Evolutionary conservation across 1,140 invertebrate species (phyloP).

Genomic region (Physella acuta): DNA sequence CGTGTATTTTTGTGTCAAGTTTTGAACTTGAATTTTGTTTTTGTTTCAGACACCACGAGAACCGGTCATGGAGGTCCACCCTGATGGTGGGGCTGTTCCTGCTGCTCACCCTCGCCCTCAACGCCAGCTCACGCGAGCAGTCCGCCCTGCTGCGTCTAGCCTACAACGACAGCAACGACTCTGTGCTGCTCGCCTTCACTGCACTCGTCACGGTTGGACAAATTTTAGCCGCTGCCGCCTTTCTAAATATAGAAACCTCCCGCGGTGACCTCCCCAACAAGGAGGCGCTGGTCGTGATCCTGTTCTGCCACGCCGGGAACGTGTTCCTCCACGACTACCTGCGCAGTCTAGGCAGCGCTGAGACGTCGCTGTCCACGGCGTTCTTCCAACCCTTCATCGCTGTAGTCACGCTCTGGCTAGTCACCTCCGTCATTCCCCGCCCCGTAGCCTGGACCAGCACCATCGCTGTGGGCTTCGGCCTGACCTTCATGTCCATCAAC

Average conservation of each 20-base stretch:
- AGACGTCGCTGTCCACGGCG: not conserved
- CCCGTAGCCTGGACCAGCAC: not conserved
- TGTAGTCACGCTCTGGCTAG: conserved; percentile 6
- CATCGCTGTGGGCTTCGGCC: not conserved
- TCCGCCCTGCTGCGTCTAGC: conserved; percentile 8
- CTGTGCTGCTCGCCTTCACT: conserved; percentile 9
- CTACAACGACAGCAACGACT: conserved; percentile 16
- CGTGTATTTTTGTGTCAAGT: too few relatives aligned
- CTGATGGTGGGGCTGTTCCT: conserved; percentile 2
- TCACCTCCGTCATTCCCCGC: conserved; percentile 7
- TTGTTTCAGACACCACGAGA: too few relatives aligned
- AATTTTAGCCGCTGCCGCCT: not conserved
- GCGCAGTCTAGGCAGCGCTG: not conserved
- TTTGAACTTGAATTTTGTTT: too few relatives aligned
- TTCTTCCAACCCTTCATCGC: conserved; percentile 11
- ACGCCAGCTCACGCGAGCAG: conserved; percentile 13
- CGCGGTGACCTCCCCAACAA: conserved; percentile 16
- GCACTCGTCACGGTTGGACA: not conserved
- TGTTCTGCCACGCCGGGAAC: conserved; percentile 1
- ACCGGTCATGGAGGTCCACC: conserved; percentile 11
- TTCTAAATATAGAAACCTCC: not conserved
- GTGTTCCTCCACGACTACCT: conserved; percentile 21
- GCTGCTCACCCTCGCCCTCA: conserved; percentile 13
- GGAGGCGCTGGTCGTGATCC: conserved; percentile 14
- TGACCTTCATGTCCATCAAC: conserved; percentile 14